Evolutionary conservation across 2,888 invertebrate species (phyloP).

Genomic region (Malthinus seriepunctatus): DNA sequence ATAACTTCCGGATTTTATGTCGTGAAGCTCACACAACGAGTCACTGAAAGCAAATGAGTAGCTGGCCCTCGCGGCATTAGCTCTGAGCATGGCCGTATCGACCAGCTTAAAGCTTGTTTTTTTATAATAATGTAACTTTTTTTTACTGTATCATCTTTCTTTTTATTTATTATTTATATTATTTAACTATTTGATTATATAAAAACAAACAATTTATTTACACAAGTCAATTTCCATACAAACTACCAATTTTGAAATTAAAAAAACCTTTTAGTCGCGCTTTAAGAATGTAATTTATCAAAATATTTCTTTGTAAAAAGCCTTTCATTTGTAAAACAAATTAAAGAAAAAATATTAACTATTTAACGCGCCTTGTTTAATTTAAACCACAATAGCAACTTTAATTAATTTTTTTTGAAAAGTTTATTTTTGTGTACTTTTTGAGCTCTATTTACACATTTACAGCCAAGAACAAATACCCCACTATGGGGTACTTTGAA

Average conservation of each 20-base stretch:
- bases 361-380: no score
- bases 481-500: no score
- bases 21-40: constrained; percentile 20
- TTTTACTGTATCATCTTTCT: constrained; percentile 30
- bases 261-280: neutral
- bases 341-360: neutral
- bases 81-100: constrained; percentile 45
- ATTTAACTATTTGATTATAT: neutral
- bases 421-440: no score
- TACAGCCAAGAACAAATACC: no score
- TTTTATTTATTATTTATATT: constrained; percentile 7
- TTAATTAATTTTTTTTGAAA: no score
- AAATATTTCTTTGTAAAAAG: neutral
- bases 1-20: constrained; percentile 17
- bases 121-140: constrained; percentile 34
- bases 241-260: neutral
- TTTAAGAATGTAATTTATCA: neutral
- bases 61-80: constrained; percentile 44
- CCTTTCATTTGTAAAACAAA: constrained; percentile 3
- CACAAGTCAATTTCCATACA: neutral
- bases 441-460: no score
- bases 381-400: no score
- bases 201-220: neutral
- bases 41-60: constrained; percentile 22
- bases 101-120: constrained; percentile 44